Base-by-base conservation (phyloP, 2,797 vertebrate genomes). In the Schizothorax lantsangensis region DNA sequence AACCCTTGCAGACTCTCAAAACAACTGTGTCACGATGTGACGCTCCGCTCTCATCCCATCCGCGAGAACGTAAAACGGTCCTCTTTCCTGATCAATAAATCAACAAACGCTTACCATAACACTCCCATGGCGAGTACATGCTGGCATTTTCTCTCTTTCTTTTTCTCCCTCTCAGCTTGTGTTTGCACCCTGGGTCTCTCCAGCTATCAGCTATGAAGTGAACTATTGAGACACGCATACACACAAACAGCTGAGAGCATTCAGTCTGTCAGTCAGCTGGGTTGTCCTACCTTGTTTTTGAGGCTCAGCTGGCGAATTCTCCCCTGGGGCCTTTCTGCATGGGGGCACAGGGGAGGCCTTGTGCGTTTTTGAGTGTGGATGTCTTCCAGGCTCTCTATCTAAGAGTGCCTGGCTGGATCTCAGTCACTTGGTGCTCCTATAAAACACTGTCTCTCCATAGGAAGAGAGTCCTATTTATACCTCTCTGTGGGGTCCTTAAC, bases 391-490 rank as follows among this genome's bases (percentile, higher is more conserved):
- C 88, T 91, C 84, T 85, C 73, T 90, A 3, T 81, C 64, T 69
- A 69, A 81, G 45, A 71, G 89, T 88, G 80, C 43, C 83, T 81
- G 88, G 64, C 88, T 92, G 89, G 91, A 90, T 88, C 84, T 86
- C 86, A 84, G 90, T 74, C 43, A 5, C 84, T 89, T 88, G 89
- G 85, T 89, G 90, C 91, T 94, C 92, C 91, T 88, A 88, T 82
- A 79, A 54, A 91, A 92, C 91, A 93, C 74, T 89, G 69, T 78
- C 83, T 88, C 90, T 93, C 89, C 90, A 90, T 91, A 89, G 85
- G 89, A 91, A 94, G 62, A 90, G 7, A 83, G 85, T 75, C 81
- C 84, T 95, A 95, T 95, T 95, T 96, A 96, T 96, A 96, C 94
- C 91, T 91, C 83, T 84, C 80, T 81, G 75, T 88, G 88, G 92